phyloP scores from a whole-genome alignment of 2,888 invertebrate species.

The Drosophila testacea region DNA sequence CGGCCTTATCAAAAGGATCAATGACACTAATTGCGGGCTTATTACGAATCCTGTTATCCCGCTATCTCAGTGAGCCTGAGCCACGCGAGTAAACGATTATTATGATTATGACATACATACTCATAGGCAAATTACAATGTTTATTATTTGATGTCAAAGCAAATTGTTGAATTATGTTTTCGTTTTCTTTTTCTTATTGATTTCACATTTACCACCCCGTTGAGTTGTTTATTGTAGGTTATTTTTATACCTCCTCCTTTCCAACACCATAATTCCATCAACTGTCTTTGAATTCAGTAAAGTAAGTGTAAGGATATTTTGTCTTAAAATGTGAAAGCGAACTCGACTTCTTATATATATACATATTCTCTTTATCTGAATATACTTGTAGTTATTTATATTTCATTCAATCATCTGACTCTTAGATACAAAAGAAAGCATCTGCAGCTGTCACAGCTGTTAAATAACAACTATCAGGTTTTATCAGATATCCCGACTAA shows the following conservation, averaged over 20 bases:
- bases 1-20: slow-evolving; percentile 57
- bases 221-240: slow-evolving; percentile 13
- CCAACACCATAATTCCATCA: slow-evolving; percentile 1
- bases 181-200: slow-evolving; percentile 42
- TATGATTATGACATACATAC: slow-evolving; percentile 36
- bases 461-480: too few species aligned
- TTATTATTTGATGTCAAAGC: slow-evolving; percentile 21
- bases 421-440: too few species aligned
- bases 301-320: too few species aligned
- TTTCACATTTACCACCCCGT: slow-evolving; percentile 43
- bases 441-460: too few species aligned
- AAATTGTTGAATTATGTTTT: slow-evolving; percentile 29
- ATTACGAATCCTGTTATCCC: slow-evolving; percentile 54
- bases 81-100: slow-evolving; percentile 73
- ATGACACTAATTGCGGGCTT: slow-evolving; percentile 75
- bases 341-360: too few species aligned
- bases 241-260: slow-evolving; percentile 1
- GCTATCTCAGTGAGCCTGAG: slow-evolving; percentile 5
- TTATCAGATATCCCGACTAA: too few species aligned
- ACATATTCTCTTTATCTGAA: too few species aligned
- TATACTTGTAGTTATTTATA: too few species aligned
- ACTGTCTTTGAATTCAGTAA: background rate
- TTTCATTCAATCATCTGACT: too few species aligned
- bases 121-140: slow-evolving; percentile 11
- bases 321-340: too few species aligned